Base-by-base conservation (phyloP, 2,113 vertebrate species). In the Tursiops truncatus region DNA sequence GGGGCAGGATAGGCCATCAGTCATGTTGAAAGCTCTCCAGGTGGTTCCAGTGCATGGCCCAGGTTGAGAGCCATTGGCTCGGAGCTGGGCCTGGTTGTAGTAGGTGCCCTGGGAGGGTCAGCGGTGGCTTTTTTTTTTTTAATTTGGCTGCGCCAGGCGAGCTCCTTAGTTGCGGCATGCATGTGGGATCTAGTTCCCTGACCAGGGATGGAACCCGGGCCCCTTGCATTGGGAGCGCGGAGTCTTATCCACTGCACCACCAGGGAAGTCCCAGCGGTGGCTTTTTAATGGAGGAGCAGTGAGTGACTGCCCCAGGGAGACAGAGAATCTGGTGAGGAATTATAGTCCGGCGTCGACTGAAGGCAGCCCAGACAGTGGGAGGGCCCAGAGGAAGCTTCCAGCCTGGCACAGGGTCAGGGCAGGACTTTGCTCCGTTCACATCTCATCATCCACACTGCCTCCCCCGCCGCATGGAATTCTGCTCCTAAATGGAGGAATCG, bases 1-100 rank as follows among this genome's bases (percentile, higher is more conserved):
- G 28, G 56, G 31, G 33, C 53, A 8, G 47, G 12, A 20, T 6
- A 3, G 58, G 67, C 67, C 7, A 1, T 33, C 9, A 3, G 74
- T 68, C 31, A 3, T 2, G 4, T 6, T 6, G 5, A 50, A n/a
- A 74, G 81, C 63, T 73, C 81, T 58, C 47, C 12, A 15, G 62
- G 26, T 1, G 1, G 58, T 41, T 63, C 12, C 17, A 10, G 0
- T 5, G 36, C n/a, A 2, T n/a, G 62, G 36, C 31, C 3, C 2
- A 15, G 63, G 38, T 15, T 41, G 31, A n/a, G 38, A 53, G 47
- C 68, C 3, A 0, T 41, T 18, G 21, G 50, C 67, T 28, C 0
- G 5, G 63, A 71, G 47, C 89, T 0, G 0, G 7, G 31, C 38
- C 17, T 15, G 38, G 36, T 2, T 28, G 36, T 2, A 9, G 50